phyloP scores from a whole-genome alignment of 2,113 vertebrate species.

The Megalops atlanticus region DNA sequence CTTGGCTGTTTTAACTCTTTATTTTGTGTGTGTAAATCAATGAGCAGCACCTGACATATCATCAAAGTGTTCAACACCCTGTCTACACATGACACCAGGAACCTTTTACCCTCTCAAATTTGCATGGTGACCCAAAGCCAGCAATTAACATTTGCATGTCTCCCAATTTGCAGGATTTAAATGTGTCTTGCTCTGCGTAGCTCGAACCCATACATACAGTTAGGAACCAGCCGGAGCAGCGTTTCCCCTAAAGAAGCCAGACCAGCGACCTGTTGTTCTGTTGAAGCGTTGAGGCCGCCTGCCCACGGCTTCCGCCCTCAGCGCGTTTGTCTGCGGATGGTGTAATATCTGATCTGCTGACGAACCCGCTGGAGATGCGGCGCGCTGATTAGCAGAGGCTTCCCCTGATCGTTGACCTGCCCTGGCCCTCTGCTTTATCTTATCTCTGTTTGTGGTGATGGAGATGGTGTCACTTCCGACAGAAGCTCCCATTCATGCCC shows the following conservation, averaged over 20 bases:
- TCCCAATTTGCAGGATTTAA: too few relatives aligned
- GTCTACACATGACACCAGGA: not conserved
- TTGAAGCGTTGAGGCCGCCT: too few relatives aligned
- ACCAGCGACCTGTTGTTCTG: not conserved
- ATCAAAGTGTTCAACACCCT: not conserved
- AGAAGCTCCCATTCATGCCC: conserved; percentile 39
- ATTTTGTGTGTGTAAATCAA: not conserved
- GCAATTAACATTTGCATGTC: conserved; percentile 3
- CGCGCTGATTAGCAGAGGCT: conserved; percentile 50
- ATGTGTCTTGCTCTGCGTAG: not conserved
- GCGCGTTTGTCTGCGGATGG: not conserved
- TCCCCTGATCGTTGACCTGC: conserved; percentile 11
- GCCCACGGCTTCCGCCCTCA: not conserved
- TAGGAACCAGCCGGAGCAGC: not conserved
- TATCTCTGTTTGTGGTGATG: conserved; percentile 52
- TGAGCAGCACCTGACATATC: not conserved
- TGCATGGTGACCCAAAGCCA: not conserved
- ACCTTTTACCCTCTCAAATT: not conserved
- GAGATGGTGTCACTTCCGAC: conserved; percentile 56
- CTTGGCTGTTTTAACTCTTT: not conserved
- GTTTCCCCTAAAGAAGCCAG: not conserved
- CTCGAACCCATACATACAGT: not conserved
- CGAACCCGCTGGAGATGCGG: conserved; percentile 48
- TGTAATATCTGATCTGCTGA: conserved; percentile 49
- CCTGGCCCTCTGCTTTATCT: conserved; percentile 46